Evolutionary conservation across 2,113 vertebrate species (phyloP).

Genomic region (Crypturellus undulatus): DNA sequence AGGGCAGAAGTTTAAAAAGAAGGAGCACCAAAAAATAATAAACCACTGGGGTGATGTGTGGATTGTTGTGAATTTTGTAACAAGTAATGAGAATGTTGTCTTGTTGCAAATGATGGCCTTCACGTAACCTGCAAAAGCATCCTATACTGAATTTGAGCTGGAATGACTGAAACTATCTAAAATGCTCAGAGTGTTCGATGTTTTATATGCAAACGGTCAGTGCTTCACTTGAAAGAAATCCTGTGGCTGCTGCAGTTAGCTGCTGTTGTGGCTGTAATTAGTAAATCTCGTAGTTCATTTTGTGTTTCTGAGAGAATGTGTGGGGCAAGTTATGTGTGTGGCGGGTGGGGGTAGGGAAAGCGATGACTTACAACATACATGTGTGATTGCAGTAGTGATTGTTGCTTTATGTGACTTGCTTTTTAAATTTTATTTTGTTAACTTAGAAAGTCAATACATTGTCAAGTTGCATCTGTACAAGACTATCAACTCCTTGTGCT

Average conservation of each 20-base stretch:
- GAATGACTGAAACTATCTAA: slow-evolving; percentile 63
- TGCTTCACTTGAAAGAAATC: slow-evolving; percentile 73
- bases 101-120: slow-evolving; percentile 62
- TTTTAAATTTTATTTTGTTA: slow-evolving; percentile 72
- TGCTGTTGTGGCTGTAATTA: slow-evolving; percentile 77
- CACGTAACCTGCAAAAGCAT: slow-evolving; percentile 56
- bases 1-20: neutral
- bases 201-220: slow-evolving; percentile 54
- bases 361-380: slow-evolving; percentile 37
- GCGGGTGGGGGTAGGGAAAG: slow-evolving; percentile 59
- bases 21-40: slow-evolving; percentile 63
- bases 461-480: slow-evolving; percentile 57
- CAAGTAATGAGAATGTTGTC: slow-evolving; percentile 54
- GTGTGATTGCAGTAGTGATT: slow-evolving; percentile 79
- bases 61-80: slow-evolving; percentile 43
- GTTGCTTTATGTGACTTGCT: slow-evolving; percentile 78
- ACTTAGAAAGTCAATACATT: slow-evolving; percentile 59
- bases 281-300: slow-evolving; percentile 78
- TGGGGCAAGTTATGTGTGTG: slow-evolving; percentile 77
- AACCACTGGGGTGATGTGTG: slow-evolving; percentile 59
- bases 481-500: slow-evolving; percentile 67
- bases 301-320: slow-evolving; percentile 82
- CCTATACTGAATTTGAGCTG: slow-evolving; percentile 58
- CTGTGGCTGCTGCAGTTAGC: slow-evolving; percentile 85
- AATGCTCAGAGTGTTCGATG: slow-evolving; percentile 60